These are phyloP conservation scores for Busseola fusca DNA, from an alignment of 2,888 invertebrate species.

Conservation along the genomic window DNA sequence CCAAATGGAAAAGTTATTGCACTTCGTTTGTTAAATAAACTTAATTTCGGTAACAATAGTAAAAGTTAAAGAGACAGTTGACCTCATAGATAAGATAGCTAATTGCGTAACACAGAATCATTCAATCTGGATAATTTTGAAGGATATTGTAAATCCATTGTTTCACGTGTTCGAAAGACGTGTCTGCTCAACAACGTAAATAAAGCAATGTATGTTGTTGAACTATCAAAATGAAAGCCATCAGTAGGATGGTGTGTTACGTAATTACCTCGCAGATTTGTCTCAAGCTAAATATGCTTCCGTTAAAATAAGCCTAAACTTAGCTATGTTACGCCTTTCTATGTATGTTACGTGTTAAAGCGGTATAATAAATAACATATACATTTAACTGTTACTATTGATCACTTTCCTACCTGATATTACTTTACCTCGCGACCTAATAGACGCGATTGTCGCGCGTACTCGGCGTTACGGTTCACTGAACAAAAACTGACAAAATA, in stretches of 20 bases:
- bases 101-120: background rate
- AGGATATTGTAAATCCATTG: background rate
- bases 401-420: slow-evolving; percentile 45
- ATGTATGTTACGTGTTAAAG: slow-evolving; percentile 51
- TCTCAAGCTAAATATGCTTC: slow-evolving; percentile 42
- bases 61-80: background rate
- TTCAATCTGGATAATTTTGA: background rate
- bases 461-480: background rate
- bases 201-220: background rate
- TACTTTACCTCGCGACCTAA: slow-evolving; percentile 13
- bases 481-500: background rate
- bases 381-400: slow-evolving; percentile 39
- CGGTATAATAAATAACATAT: slow-evolving; percentile 43
- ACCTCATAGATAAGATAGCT: background rate
- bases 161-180: background rate
- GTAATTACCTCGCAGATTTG: background rate
- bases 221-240: background rate
- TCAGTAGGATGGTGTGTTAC: background rate
- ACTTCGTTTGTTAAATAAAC: background rate
- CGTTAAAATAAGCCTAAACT: slow-evolving; percentile 19
- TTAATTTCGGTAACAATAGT: background rate
- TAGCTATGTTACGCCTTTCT: slow-evolving; percentile 30
- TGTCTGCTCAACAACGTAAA: background rate
- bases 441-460: background rate
- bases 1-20: slow-evolving; percentile 5